phyloP scores from a whole-genome alignment of 2,113 vertebrate genomes.

The Harpagus bidentatus region DNA sequence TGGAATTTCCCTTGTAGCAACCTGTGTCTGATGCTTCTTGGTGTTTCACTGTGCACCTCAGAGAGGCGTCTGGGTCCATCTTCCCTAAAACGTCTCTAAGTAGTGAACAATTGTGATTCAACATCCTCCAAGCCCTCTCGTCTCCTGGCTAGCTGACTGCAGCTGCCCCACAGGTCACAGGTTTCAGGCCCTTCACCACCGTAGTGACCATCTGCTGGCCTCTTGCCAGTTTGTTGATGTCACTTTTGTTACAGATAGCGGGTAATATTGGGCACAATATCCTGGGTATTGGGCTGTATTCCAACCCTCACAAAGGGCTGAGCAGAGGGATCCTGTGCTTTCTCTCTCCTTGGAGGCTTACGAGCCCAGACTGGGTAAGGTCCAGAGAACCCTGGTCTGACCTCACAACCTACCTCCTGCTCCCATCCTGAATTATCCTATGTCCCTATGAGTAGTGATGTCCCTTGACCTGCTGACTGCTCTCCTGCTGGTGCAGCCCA shows the following conservation, averaged over 20 bases:
- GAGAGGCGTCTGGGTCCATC: not conserved
- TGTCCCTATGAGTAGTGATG: not conserved
- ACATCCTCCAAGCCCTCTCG: not conserved
- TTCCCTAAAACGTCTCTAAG: not conserved
- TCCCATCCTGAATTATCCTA: not conserved
- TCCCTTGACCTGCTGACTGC: not conserved
- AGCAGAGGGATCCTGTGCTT: not conserved
- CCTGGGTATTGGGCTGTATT: not conserved
- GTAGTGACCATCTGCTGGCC: too few relatives aligned
- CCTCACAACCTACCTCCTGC: not conserved
- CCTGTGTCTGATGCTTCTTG: rapidly evolving
- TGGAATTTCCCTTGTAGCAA: not conserved
- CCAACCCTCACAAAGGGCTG: not conserved
- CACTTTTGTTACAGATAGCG: not conserved
- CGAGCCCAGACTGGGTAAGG: not conserved
- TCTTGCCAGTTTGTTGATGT: not conserved
- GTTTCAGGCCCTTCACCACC: not conserved
- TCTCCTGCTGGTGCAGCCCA: not conserved
- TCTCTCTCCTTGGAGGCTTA: not conserved
- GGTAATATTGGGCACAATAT: rapidly evolving
- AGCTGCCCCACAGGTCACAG: not conserved
- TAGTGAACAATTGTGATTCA: not conserved
- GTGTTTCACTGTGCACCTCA: not conserved
- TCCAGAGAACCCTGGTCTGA: not conserved
- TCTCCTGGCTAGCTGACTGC: not conserved